Conservation (phyloP, 2,797 vertebrate genomes). For the Helostoma temminkii region DNA sequence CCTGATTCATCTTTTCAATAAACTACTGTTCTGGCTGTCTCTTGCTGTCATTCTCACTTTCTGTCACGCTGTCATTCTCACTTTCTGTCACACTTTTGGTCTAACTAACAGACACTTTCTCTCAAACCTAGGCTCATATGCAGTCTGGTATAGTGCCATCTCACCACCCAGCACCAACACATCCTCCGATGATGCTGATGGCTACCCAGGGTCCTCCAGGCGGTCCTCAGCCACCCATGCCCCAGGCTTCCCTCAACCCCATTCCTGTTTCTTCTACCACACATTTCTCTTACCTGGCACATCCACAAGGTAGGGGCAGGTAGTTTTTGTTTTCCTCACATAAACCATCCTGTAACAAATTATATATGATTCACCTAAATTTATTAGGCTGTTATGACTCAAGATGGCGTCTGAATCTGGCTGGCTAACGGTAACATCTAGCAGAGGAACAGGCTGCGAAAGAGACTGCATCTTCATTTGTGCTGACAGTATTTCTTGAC, state of each 20-base stretch:
- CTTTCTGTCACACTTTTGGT: slow-evolving; percentile 11
- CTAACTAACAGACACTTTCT: slow-evolving; percentile 3
- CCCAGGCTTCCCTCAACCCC: slow-evolving; percentile 95
- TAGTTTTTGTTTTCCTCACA: no score
- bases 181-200: slow-evolving; percentile 99
- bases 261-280: slow-evolving; percentile 98
- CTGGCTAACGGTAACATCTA: background rate
- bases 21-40: slow-evolving; percentile 18
- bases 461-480: background rate
- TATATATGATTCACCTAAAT: background rate
- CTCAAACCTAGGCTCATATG: slow-evolving; percentile 91
- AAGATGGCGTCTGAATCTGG: background rate
- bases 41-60: slow-evolving; percentile 7
- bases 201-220: slow-evolving; percentile 93
- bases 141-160: slow-evolving; percentile 97
- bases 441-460: background rate
- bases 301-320: slow-evolving; percentile 91
- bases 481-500: background rate
- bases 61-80: slow-evolving; percentile 2
- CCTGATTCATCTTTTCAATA: slow-evolving; percentile 10
- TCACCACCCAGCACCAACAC: slow-evolving; percentile 89
- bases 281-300: slow-evolving; percentile 99
- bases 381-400: background rate
- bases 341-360: background rate
- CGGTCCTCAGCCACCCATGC: slow-evolving; percentile 92